Evolutionary conservation across 2,888 invertebrate genomes (phyloP).

Genomic region (Drosophila dives): DNA sequence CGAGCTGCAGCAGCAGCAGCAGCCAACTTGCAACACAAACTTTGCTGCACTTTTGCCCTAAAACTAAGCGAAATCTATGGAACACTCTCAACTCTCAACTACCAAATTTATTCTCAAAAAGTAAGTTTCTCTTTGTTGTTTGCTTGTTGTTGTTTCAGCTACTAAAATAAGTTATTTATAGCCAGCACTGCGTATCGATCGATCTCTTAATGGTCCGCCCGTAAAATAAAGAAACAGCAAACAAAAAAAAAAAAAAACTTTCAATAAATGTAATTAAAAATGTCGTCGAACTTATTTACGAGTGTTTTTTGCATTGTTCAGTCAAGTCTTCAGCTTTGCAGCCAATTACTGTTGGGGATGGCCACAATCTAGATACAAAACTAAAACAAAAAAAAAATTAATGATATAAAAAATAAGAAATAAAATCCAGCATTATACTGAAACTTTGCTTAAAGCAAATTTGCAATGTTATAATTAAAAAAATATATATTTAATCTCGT

Average conservation of each 20-base stretch:
- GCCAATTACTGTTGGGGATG: slow-evolving; percentile 2
- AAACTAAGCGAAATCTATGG: slow-evolving; percentile 55
- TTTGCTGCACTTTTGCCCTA: slow-evolving; percentile 51
- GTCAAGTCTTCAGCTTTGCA: slow-evolving; percentile 48
- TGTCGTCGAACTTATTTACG: slow-evolving; percentile 80
- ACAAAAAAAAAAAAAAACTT: slow-evolving; percentile 42
- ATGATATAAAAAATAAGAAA: background rate
- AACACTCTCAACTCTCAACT: slow-evolving; percentile 44
- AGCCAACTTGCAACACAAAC: slow-evolving; percentile 54
- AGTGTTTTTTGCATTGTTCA: slow-evolving; percentile 70
- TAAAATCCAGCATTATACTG: background rate
- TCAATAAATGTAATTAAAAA: slow-evolving; percentile 77
- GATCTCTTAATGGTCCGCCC: slow-evolving; percentile 54
- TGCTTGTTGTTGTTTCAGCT: slow-evolving; percentile 24
- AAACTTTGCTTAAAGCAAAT: too few relatives aligned
- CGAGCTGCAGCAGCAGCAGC: slow-evolving; percentile 16
- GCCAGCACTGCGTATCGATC: slow-evolving; percentile 71
- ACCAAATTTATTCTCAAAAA: slow-evolving; percentile 73
- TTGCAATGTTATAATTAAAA: background rate
- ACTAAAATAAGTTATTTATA: slow-evolving; percentile 74
- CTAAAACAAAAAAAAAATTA: background rate
- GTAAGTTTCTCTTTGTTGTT: slow-evolving; percentile 64
- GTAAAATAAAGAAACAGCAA: background rate
- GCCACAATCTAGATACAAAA: background rate
- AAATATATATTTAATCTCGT: background rate